Conservation (phyloP, 1,140 invertebrate species). For the Cardiocondyla obscurior region DNA sequence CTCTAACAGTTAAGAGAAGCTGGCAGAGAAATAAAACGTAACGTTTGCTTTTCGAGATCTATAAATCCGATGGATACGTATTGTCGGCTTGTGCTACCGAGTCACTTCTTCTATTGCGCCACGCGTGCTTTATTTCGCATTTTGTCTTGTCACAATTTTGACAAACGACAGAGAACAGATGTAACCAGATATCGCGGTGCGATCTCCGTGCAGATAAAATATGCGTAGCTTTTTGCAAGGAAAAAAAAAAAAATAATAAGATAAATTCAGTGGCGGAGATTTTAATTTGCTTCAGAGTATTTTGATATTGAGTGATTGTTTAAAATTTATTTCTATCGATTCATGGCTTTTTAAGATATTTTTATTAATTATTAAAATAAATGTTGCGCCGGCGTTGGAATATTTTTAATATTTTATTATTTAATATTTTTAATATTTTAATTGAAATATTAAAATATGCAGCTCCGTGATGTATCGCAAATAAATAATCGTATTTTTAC, state of each 20-base stretch:
- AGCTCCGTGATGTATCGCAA: not conserved
- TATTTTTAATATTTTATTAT: not conserved
- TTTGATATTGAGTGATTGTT: not conserved
- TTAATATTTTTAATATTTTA: not conserved
- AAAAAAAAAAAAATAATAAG: not conserved
- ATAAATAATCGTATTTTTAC: not conserved
- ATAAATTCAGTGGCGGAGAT: not conserved
- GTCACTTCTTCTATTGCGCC: not conserved
- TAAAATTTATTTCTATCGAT: not conserved
- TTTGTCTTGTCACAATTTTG: constrained; percentile 23
- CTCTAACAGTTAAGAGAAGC: not conserved
- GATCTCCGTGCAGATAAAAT: not conserved
- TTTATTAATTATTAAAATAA: not conserved
- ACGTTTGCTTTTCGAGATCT: constrained; percentile 7
- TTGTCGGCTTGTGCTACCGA: not conserved
- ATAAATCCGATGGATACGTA: not conserved
- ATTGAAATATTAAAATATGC: not conserved
- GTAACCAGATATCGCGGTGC: not conserved
- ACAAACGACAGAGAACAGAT: constrained; percentile 11
- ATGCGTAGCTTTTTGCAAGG: not conserved
- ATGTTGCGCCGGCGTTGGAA: too few relatives aligned
- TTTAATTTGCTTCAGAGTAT: not conserved
- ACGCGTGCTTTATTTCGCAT: not conserved
- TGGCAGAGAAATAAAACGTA: not conserved
- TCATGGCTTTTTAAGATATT: not conserved